These are phyloP conservation scores for Glaucopsyche alexis DNA, from an alignment of 2,888 invertebrate genomes.

Conservation along the genomic window DNA sequence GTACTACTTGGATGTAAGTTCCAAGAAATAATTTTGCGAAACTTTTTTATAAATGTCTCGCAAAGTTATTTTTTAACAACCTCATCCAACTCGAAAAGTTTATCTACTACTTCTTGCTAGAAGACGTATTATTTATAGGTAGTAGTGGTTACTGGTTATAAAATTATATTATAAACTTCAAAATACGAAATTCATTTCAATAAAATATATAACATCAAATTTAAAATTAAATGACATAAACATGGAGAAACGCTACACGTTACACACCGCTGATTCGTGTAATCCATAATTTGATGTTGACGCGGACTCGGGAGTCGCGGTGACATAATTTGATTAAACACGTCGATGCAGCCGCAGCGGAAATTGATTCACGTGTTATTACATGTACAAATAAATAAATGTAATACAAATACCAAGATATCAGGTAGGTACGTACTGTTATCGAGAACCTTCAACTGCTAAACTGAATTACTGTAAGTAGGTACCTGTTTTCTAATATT, in stretches of 20 bases:
- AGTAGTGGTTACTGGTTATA: too few relatives aligned
- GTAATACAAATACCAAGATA: background rate
- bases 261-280: slow-evolving; percentile 21
- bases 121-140: too few relatives aligned
- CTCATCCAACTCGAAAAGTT: too few relatives aligned
- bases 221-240: background rate
- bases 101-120: too few relatives aligned
- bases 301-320: slow-evolving; percentile 22
- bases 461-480: too few relatives aligned
- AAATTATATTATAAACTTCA: background rate
- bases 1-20: slow-evolving; percentile 64
- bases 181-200: background rate
- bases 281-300: slow-evolving; percentile 32
- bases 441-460: too few relatives aligned
- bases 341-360: slow-evolving; percentile 28
- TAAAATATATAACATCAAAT: slow-evolving; percentile 1
- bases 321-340: slow-evolving; percentile 34
- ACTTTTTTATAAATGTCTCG: too few relatives aligned
- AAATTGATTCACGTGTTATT: slow-evolving; percentile 12
- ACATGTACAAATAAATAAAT: slow-evolving; percentile 3
- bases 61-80: too few relatives aligned
- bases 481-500: too few relatives aligned
- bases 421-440: too few relatives aligned
- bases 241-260: background rate
- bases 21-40: background rate